Evolutionary conservation across 2,113 vertebrate species (phyloP).

Genomic region (human): GRCh38 chr6:131140501-131141000

Average conservation of each 20-base stretch:
- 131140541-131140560: not conserved
- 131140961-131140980: not conserved
- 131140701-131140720: not conserved
- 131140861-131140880: not conserved
- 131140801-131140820: not conserved
- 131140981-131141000: not conserved
- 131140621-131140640: not conserved
- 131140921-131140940: not conserved
- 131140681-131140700: not conserved
- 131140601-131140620: not conserved
- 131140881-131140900: not conserved
- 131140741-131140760: not conserved
- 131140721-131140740: not conserved
- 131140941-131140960: not conserved
- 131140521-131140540: not conserved
- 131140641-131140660: not conserved
- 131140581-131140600: not conserved
- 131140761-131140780: not conserved
- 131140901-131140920: conserved; percentile 5
- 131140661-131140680: not conserved
- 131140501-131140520: not conserved
- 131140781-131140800: not conserved
- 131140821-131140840: not conserved
- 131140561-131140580: not conserved
- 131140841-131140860: not conserved